Evolutionary conservation across 2,797 vertebrate species (phyloP).

Genomic region (Hyperoplus lanceolatus): DNA sequence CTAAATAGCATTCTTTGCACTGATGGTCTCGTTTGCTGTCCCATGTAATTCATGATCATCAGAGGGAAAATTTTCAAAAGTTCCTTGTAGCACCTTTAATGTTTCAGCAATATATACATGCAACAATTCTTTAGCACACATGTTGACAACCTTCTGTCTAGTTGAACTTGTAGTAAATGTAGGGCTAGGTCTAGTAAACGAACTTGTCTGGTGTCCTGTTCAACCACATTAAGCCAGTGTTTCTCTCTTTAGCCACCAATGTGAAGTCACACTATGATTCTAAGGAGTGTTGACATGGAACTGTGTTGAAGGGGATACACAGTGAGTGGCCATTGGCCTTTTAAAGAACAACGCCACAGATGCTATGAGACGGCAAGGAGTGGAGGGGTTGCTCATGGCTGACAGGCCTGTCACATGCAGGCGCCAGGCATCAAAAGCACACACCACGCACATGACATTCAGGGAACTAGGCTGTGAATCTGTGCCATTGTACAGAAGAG

Average conservation of each 20-base stretch:
- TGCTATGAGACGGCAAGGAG: constrained; percentile 77
- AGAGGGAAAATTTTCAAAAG: no score
- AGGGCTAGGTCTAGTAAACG: constrained; percentile 25
- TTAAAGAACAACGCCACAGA: constrained; percentile 78
- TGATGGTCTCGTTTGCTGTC: no score
- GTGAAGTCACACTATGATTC: constrained; percentile 43
- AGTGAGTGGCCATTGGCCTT: constrained; percentile 78
- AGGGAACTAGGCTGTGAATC: constrained; percentile 64
- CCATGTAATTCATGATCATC: no score
- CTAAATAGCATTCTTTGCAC: no score
- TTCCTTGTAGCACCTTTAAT: no score
- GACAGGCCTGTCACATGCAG: constrained; percentile 84
- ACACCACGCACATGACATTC: constrained; percentile 70
- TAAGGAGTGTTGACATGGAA: constrained; percentile 68
- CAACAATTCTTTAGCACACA: not conserved
- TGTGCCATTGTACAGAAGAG: constrained; percentile 65
- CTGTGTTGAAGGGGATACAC: constrained; percentile 61
- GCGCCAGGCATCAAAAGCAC: constrained; percentile 76
- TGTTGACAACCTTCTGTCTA: not conserved
- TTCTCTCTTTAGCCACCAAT: constrained; percentile 33
- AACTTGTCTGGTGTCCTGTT: constrained; percentile 58
- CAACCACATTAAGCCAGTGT: constrained; percentile 39
- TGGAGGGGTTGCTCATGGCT: constrained; percentile 66
- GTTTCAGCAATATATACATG: not conserved
- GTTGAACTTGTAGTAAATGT: constrained; percentile 13